A percentile compares a stretch with the other conserved stretches of the same genome.
phyloP scores from a whole-genome alignment of 2,888 invertebrate species.

The Stictocephala bisonia region DNA sequence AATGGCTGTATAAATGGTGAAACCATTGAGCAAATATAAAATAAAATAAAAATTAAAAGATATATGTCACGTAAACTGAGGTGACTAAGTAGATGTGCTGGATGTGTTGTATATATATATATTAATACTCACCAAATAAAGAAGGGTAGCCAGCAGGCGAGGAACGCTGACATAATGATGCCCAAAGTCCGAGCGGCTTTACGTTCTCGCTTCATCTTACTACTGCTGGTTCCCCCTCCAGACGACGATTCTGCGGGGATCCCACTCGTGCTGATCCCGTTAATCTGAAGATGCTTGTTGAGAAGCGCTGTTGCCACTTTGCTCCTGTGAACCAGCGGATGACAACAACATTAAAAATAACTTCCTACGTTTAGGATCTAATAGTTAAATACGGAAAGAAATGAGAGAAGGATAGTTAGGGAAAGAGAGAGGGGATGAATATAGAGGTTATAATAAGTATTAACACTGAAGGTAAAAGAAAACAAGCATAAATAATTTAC shows the following conservation, averaged over 20 bases:
- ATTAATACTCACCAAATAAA: constrained; percentile 82
- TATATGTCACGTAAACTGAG: too few species aligned
- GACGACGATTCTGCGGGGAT: constrained; percentile 51
- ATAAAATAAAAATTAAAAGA: too few species aligned
- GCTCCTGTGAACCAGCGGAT: too few species aligned
- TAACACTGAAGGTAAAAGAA: too few species aligned
- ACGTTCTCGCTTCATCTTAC: constrained; percentile 88
- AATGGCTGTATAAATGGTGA: too few species aligned
- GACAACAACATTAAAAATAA: too few species aligned
- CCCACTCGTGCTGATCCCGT: constrained; percentile 79
- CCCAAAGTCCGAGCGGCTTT: constrained; percentile 95
- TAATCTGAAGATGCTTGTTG: constrained; percentile 91
- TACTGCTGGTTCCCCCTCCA: constrained; percentile 72
- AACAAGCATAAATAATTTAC: too few species aligned
- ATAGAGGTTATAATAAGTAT: too few species aligned
- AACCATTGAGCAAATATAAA: too few species aligned
- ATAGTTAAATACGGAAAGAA: background rate
- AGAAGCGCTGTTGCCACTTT: constrained; percentile 88
- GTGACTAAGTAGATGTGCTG: too few species aligned
- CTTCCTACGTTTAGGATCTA: background rate
- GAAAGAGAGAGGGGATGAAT: background rate
- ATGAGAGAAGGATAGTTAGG: background rate
- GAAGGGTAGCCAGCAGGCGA: constrained; percentile 96
- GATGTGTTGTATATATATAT: too few species aligned
- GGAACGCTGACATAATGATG: constrained; percentile 95